Conservation (phyloP, 2,113 vertebrate genomes). For the Oenanthe melanoleuca region DNA sequence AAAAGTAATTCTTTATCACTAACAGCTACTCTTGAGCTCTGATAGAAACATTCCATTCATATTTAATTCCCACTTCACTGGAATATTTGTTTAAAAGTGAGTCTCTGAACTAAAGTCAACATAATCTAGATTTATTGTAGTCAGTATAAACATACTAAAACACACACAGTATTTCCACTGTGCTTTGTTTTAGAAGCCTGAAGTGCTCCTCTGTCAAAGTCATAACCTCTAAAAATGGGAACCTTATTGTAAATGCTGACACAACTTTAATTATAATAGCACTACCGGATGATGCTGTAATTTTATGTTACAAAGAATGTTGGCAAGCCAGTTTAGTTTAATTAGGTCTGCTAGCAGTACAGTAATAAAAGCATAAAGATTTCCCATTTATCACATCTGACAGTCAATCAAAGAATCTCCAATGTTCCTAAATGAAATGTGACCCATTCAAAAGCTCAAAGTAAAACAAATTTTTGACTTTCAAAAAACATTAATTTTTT, state of each 20-base stretch:
- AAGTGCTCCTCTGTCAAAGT: slow-evolving; percentile 43
- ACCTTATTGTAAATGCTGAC: slow-evolving; percentile 65
- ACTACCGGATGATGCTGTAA: slow-evolving; percentile 47
- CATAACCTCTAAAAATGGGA: slow-evolving; percentile 44
- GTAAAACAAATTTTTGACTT: slow-evolving; percentile 54
- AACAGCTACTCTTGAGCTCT: neutral
- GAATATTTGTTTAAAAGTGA: neutral
- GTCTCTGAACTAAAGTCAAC: neutral
- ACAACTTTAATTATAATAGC: slow-evolving; percentile 68
- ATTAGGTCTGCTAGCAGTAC: slow-evolving; percentile 74
- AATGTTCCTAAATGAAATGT: slow-evolving; percentile 75
- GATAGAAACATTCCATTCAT: neutral
- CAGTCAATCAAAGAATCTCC: slow-evolving; percentile 77
- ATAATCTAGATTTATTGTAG: neutral
- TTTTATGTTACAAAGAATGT: slow-evolving; percentile 73
- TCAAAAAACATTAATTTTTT: slow-evolving; percentile 16
- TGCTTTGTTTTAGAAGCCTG: slow-evolving; percentile 9
- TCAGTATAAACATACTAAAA: neutral
- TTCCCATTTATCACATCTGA: slow-evolving; percentile 82
- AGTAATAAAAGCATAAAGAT: slow-evolving; percentile 81
- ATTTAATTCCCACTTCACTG: neutral
- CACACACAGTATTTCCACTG: neutral
- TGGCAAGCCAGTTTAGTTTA: slow-evolving; percentile 71
- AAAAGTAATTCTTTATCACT: neutral
- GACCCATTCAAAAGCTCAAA: slow-evolving; percentile 67